Percentiles rank a stretch among this genome's conserved stretches.
Evolutionary conservation across 2,797 vertebrate species (phyloP).

Genomic region (Paguma larvata): DNA sequence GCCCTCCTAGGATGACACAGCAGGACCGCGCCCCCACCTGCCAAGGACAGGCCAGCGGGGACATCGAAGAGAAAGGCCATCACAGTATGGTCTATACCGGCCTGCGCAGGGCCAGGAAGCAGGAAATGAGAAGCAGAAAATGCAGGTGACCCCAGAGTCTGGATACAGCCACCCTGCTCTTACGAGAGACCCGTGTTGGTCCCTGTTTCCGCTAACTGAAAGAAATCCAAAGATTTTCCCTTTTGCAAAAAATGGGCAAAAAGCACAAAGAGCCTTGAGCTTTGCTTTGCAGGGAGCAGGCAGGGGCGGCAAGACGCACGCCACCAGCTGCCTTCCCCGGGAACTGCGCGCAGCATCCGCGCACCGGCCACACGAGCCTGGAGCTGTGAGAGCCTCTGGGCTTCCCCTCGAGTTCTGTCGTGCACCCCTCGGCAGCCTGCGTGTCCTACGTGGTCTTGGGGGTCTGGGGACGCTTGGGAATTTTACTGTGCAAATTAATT

Average conservation of each 20-base stretch:
- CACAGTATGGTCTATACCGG: rapidly evolving
- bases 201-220: neutral
- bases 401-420: neutral
- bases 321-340: neutral
- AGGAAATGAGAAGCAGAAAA: neutral
- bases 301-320: rapidly evolving
- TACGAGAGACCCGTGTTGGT: neutral
- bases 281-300: neutral
- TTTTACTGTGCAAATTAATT: neutral
- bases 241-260: neutral
- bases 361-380: neutral
- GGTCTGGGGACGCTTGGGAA: neutral
- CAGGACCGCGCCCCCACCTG: neutral
- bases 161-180: neutral
- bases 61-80: neutral
- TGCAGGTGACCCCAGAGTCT: rapidly evolving
- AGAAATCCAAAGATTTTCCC: neutral
- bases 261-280: neutral
- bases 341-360: rapidly evolving
- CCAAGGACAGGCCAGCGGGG: neutral
- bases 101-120: neutral
- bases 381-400: neutral
- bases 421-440: rapidly evolving
- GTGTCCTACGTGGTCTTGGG: neutral
- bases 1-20: neutral